Evolutionary conservation across 2,797 vertebrate genomes (phyloP), one percentile per base, ranked within the genome.

Genomic region (Paratrypauchen microcephalus): DNA sequence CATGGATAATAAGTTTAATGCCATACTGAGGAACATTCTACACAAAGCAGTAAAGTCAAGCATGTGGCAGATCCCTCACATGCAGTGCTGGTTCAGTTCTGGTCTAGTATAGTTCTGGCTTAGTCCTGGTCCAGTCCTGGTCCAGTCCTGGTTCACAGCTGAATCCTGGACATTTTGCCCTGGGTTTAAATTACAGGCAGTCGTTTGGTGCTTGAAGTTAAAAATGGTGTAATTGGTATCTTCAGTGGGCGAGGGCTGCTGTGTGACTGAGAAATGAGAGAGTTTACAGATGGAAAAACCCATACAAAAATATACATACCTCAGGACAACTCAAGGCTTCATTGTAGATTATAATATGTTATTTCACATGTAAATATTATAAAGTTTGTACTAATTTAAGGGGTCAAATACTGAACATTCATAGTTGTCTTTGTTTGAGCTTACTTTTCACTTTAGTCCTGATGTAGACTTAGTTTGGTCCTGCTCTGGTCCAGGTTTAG

Each of bases 211-310:
- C 74, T 77, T 60, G 78, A 72, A 86, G 89, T 87, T 91, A 90
- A 91, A 92, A 89, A 89, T 75, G 83, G 88, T 55, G 72, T 92
- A 94, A 94, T 91, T 93, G 88, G 86, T 87, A 90, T 87, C 88
- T 84, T 83, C 75, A 89, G 91, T 91, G 80, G 79, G 85, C 85
- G 71, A 90, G 89, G 85, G 64, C 86, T 82, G 23, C 57, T 32
- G 24, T 58, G 56, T 59, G 28, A 75, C 67, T 70, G 74, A 84
- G 79, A 86, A 92, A 93, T 92, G 89, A 93, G 80, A 93, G 89
- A 85, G 85, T 77, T 73, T 77, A 63, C 3, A 45, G 71, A 62
- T 41, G 32, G 36, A 41, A 62, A 62, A n/a, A 62, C 32, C 32
- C 59, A 13, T 39, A 23, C 23, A 23, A 62, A 76, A 80, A 80